A percentile compares a stretch with the other conserved stretches of the same genome.
phyloP scores from a whole-genome alignment of 2,888 invertebrate genomes.

The Latrodectus elegans region DNA sequence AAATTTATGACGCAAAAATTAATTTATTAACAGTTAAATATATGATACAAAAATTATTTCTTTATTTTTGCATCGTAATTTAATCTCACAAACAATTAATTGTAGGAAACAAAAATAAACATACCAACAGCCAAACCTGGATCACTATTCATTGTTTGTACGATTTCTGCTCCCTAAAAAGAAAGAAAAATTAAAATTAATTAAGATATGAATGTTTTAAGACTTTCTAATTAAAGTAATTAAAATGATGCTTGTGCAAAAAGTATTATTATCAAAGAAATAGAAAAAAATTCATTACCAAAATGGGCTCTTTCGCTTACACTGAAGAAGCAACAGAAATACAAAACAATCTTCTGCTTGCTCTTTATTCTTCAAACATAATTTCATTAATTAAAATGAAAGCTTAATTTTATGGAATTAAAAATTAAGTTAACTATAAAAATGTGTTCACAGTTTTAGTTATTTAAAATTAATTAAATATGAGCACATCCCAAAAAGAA shows the following conservation, averaged over 20 bases:
- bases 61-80: too few relatives aligned
- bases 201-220: too few relatives aligned
- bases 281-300: not conserved
- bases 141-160: slow-evolving; percentile 94
- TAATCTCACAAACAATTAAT: too few relatives aligned
- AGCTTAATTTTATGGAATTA: not conserved
- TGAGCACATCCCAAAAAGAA: too few relatives aligned
- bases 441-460: not conserved
- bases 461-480: not conserved
- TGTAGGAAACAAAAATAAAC: slow-evolving; percentile 52
- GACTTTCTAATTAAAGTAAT: not conserved
- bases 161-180: slow-evolving; percentile 76
- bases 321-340: too few relatives aligned
- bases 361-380: too few relatives aligned
- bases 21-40: too few relatives aligned
- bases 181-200: not conserved
- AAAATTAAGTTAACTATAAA: not conserved
- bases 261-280: not conserved
- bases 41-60: too few relatives aligned
- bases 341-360: too few relatives aligned
- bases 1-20: too few relatives aligned
- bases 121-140: slow-evolving; percentile 93
- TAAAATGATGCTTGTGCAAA: not conserved
- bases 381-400: not conserved
- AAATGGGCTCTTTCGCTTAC: too few relatives aligned